Percentiles rank a stretch among this genome's conserved stretches.
phyloP scores from a whole-genome alignment of 1,140 invertebrate species.

The Musca domestica region DNA sequence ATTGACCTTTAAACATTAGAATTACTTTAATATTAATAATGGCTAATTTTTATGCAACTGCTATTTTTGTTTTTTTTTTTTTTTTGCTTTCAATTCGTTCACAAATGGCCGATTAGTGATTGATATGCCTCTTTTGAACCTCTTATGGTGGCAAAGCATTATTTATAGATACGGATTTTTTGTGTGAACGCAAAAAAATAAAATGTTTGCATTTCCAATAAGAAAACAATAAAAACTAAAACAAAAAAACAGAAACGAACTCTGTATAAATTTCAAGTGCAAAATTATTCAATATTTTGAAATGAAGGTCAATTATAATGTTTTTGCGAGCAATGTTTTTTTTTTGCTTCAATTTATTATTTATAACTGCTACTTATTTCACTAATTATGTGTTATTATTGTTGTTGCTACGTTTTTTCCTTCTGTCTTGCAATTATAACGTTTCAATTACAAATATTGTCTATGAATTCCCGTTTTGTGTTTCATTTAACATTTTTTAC shows the following conservation, averaged over 20 bases:
- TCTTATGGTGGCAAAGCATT: no score
- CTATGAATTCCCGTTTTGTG: not conserved
- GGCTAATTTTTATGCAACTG: no score
- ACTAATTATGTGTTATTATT: not conserved
- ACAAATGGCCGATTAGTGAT: no score
- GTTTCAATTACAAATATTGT: slow-evolving; percentile 9
- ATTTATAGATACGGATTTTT: not conserved
- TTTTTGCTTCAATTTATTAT: no score
- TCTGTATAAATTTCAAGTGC: slow-evolving; percentile 5
- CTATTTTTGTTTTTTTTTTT: no score
- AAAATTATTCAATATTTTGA: not conserved
- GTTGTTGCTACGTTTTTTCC: not conserved
- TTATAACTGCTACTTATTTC: no score
- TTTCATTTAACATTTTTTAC: no score
- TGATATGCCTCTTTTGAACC: no score
- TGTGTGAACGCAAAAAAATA: not conserved
- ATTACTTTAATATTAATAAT: no score
- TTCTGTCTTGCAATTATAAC: slow-evolving; percentile 4
- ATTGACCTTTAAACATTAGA: no score
- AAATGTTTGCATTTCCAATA: slow-evolving; percentile 19
- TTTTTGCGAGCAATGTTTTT: not conserved
- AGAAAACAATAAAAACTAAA: not conserved
- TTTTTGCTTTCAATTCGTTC: no score
- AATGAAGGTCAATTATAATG: slow-evolving; percentile 14
- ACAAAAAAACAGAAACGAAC: not conserved